phyloP scores from a whole-genome alignment of 2,797 vertebrate species.

The Leptodactylus fallax region DNA sequence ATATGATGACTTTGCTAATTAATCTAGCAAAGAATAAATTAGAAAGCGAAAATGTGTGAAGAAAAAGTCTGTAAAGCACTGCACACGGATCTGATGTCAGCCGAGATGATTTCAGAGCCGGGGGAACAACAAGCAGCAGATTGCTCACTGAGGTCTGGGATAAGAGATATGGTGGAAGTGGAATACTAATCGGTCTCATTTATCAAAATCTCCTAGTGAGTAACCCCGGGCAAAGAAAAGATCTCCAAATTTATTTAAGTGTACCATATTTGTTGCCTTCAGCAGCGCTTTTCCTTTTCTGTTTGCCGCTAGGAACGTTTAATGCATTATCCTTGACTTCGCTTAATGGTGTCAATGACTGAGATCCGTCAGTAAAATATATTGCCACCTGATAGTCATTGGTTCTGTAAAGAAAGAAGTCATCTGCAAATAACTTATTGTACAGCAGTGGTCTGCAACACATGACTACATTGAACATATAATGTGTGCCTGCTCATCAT shows the following conservation, averaged over 20 bases:
- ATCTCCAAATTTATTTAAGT: constrained; percentile 44
- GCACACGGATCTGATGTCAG: constrained; percentile 32
- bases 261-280: constrained; percentile 10
- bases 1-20: constrained; percentile 59
- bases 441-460: too few species aligned
- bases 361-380: neutral
- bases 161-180: constrained; percentile 30
- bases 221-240: constrained; percentile 11
- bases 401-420: neutral
- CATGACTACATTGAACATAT: too few species aligned
- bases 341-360: constrained; percentile 8
- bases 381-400: neutral
- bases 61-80: constrained; percentile 14
- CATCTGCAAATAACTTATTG: neutral
- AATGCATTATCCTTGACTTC: constrained; percentile 21
- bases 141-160: constrained; percentile 34
- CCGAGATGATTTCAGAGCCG: constrained; percentile 17
- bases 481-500: too few species aligned
- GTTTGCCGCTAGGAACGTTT: constrained; percentile 19
- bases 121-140: constrained; percentile 1
- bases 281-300: neutral
- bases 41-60: constrained; percentile 56
- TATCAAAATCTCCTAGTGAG: constrained; percentile 34
- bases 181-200: constrained; percentile 39
- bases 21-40: constrained; percentile 57